Evolutionary conservation across 1,140 invertebrate species (phyloP).

Genomic region (Lanistes nyassanus): DNA sequence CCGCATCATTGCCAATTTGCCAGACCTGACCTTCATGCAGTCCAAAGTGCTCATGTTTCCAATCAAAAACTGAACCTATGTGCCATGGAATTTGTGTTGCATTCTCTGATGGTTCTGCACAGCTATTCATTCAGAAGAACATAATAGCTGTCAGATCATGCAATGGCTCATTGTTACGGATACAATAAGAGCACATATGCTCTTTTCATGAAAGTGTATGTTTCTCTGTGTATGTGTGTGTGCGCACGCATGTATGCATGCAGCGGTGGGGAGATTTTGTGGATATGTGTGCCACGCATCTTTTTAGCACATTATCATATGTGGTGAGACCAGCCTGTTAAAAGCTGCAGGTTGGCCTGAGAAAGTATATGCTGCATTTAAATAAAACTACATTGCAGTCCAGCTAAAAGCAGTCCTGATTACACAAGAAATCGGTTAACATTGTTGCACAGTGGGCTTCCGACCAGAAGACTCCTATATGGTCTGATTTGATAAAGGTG

Average conservation of each 20-base stretch:
- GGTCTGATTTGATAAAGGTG: too few relatives aligned
- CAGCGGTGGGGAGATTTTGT: background rate
- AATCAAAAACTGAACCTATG: slow-evolving; percentile 35
- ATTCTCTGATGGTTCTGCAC: background rate
- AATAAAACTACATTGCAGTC: too few relatives aligned
- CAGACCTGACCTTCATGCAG: slow-evolving; percentile 61
- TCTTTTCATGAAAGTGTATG: background rate
- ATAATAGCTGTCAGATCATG: background rate
- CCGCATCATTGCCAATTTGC: slow-evolving; percentile 51
- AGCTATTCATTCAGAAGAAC: background rate
- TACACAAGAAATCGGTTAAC: too few relatives aligned
- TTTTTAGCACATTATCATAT: background rate
- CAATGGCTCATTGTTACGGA: background rate
- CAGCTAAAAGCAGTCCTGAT: too few relatives aligned
- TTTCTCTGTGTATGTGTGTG: slow-evolving; percentile 9
- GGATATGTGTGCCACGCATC: background rate
- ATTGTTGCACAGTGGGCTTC: too few relatives aligned
- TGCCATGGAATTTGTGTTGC: slow-evolving; percentile 12
- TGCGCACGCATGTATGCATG: background rate
- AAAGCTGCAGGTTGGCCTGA: background rate
- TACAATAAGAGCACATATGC: background rate
- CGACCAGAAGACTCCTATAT: too few relatives aligned
- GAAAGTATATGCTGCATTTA: background rate
- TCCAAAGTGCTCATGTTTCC: slow-evolving; percentile 64
- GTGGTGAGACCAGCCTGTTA: background rate